Evolutionary conservation across 2,113 vertebrate genomes (phyloP).

Genomic region (Brachyhypopomus occidentalis): DNA sequence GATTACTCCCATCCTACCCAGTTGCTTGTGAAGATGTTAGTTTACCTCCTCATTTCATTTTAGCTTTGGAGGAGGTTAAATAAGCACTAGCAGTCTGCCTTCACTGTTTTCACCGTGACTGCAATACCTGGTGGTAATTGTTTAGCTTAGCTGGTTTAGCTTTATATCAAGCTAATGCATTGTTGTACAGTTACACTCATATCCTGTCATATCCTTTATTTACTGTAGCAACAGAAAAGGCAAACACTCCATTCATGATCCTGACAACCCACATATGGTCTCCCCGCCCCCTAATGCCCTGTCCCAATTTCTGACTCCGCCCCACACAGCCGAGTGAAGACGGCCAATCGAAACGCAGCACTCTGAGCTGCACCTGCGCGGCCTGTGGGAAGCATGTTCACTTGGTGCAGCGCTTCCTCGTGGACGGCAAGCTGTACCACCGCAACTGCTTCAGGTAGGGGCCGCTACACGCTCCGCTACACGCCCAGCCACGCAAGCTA

Average conservation of each 20-base stretch:
- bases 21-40: constrained; percentile 34
- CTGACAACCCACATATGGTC: constrained; percentile 70
- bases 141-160: no score
- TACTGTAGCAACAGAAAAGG: constrained; percentile 43
- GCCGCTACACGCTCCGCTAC: neutral
- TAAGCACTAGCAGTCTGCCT: constrained; percentile 8
- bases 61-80: neutral
- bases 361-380: constrained; percentile 83
- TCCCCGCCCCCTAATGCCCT: constrained; percentile 54
- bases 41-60: constrained; percentile 35
- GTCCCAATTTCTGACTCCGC: constrained; percentile 29
- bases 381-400: constrained; percentile 92
- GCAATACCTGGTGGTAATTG: neutral
- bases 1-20: constrained; percentile 64
- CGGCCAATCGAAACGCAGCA: constrained; percentile 47
- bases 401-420: constrained; percentile 92
- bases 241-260: constrained; percentile 64
- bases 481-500: neutral
- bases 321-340: constrained; percentile 49
- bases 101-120: neutral
- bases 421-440: constrained; percentile 91
- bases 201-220: constrained; percentile 24
- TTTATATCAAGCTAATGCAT: no score
- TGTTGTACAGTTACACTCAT: no score
- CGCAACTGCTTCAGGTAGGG: constrained; percentile 95